Evolutionary conservation across 1,140 invertebrate species (phyloP).

Genomic region (Drosophila tsacasi): DNA sequence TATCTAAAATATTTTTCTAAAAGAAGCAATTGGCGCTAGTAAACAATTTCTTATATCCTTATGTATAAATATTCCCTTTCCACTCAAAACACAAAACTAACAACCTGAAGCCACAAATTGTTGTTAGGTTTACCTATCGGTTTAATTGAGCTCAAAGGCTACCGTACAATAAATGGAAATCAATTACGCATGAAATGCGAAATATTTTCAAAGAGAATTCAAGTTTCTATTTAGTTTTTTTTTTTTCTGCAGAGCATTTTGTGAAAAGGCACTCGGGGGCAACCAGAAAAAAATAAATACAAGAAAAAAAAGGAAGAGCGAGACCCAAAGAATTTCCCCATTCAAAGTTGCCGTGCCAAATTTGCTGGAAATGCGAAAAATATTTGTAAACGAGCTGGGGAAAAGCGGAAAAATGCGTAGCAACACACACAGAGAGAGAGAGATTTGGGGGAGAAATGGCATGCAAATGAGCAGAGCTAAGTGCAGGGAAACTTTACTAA

Average conservation of each 20-base stretch:
- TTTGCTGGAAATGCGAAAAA: slow-evolving; percentile 45
- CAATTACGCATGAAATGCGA: slow-evolving; percentile 15
- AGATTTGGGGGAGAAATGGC: slow-evolving; percentile 13
- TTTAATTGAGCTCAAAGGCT: background rate
- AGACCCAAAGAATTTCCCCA: slow-evolving; percentile 34
- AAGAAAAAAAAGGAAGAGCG: background rate
- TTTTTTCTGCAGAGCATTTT: background rate
- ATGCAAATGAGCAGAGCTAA: slow-evolving; percentile 31
- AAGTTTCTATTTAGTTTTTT: slow-evolving; percentile 7
- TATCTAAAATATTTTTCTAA: too few relatives aligned
- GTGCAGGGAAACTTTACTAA: slow-evolving; percentile 57
- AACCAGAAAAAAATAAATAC: background rate
- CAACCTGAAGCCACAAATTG: background rate
- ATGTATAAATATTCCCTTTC: background rate
- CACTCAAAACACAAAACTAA: background rate
- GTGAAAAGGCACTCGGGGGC: background rate
- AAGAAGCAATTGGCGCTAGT: too few relatives aligned
- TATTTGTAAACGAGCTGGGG: slow-evolving; percentile 35
- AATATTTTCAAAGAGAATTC: slow-evolving; percentile 26
- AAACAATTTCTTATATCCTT: too few relatives aligned
- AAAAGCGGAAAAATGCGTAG: slow-evolving; percentile 48
- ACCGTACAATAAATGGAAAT: slow-evolving; percentile 5
- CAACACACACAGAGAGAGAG: background rate
- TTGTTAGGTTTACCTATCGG: background rate
- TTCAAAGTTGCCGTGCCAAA: slow-evolving; percentile 41